Base-by-base conservation (phyloP, 2,113 vertebrate genomes). In the Turnix velox region DNA sequence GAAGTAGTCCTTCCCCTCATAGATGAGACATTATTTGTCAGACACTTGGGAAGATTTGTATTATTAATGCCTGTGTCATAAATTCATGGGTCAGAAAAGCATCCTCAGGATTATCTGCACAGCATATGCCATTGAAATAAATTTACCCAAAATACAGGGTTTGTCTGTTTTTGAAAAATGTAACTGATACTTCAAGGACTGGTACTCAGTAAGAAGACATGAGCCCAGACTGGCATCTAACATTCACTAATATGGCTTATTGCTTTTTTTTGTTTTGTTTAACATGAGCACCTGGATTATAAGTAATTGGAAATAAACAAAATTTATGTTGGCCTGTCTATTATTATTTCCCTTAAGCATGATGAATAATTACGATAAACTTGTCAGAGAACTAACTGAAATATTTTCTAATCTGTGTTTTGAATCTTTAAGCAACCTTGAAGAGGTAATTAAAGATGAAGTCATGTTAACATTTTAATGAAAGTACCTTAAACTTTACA, bases 371-470 rank as follows among this genome's bases (percentile, higher is more conserved):
- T 62, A 66, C 0, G 8, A 54, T 45, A 65, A 69, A 89, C 33
- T 81, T 95, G 23, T 66, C 74, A 91, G 48, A 91, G 51, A 90
- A 91, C 37, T 61, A 84, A 84, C 39, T 48, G 27, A 92, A 91
- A 17, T 69, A 80, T 75, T 68, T 95, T 62, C 61, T 90, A 76
- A 95, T 93, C 66, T 84, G 37, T 73, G 74, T 63, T 94, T 95
- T 14, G 6, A 88, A 94, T 94, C 74, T 72, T 78, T 72, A 89
- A 84, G 40, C 49, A 93, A 58, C 17, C 13, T 76, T 84, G 54
- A 94, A 84, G 74, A 46, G 18, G 14, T 78, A 94, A 96, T 84
- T 95, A 94, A 87, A 93, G 54, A 88, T 93, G 85, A 95, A 92
- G 91, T 92, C 33, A 91, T 78, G 35, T 55, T 81, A 57, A 78